These are phyloP conservation scores for Amazona vittata DNA, from an alignment of 2,113 vertebrate species.

Conservation along the genomic window DNA sequence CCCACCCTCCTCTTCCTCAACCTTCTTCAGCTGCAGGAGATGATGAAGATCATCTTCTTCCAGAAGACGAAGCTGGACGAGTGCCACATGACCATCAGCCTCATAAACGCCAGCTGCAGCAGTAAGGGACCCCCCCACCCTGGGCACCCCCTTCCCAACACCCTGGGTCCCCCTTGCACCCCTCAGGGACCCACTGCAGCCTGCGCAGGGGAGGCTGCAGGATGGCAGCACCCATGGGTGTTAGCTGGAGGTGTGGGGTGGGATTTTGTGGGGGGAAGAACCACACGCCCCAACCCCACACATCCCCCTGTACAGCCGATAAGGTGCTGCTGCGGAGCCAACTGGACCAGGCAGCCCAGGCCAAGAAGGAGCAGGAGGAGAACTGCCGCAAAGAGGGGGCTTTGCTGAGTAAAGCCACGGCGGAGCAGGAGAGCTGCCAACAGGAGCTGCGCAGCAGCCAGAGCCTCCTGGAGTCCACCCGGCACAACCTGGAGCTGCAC, in stretches of 20 bases:
- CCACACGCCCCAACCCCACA: not conserved
- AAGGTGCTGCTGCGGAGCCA: constrained; percentile 71
- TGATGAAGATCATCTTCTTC: not conserved
- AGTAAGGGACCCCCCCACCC: not conserved
- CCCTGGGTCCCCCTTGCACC: not conserved
- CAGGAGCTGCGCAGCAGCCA: not conserved
- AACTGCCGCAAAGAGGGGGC: not conserved
- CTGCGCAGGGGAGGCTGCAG: not conserved
- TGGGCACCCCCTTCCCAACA: no score
- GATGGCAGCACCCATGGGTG: not conserved
- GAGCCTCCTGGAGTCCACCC: not conserved
- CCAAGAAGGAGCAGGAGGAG: constrained; percentile 39
- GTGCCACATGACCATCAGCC: not conserved
- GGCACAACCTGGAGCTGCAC: not conserved
- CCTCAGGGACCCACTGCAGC: not conserved
- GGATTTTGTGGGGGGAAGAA: accelerated
- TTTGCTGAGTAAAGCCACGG: not conserved
- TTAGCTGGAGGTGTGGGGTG: accelerated
- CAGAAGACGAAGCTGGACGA: not conserved
- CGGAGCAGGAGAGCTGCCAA: constrained; percentile 38
- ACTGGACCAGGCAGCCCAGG: constrained; percentile 21
- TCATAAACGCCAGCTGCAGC: not conserved
- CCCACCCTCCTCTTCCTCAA: not conserved
- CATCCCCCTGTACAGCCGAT: not conserved
- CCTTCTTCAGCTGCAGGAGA: not conserved